These are phyloP conservation scores for Carabus problematicus DNA, from an alignment of 2,888 invertebrate genomes.

Conservation along the genomic window DNA sequence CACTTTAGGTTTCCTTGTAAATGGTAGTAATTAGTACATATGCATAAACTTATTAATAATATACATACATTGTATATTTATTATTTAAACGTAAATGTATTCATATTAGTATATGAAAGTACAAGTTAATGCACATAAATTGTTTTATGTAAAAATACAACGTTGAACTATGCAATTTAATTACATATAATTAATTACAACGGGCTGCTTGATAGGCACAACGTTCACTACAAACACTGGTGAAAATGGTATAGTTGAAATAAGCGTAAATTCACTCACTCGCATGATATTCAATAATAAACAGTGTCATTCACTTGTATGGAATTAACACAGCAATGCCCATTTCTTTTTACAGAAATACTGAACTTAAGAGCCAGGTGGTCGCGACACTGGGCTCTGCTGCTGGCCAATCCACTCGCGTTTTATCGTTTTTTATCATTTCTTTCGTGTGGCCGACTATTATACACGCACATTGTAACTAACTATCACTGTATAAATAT, in stretches of 20 bases:
- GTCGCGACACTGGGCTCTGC: slow-evolving; percentile 48
- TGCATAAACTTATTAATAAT: neutral
- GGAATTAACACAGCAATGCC: slow-evolving; percentile 44
- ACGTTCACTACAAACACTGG: slow-evolving; percentile 27
- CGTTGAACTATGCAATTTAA: slow-evolving; percentile 32
- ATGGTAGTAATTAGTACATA: neutral
- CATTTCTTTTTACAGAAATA: slow-evolving; percentile 54
- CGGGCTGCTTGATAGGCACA: slow-evolving; percentile 17
- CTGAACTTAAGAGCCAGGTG: slow-evolving; percentile 55
- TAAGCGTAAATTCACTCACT: slow-evolving; percentile 21
- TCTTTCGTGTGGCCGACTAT: slow-evolving; percentile 27
- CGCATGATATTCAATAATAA: slow-evolving; percentile 35
- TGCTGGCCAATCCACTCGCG: slow-evolving; percentile 35
- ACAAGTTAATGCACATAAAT: neutral
- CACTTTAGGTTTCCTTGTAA: no score
- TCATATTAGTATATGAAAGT: neutral
- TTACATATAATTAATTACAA: slow-evolving; percentile 38
- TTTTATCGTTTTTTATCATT: slow-evolving; percentile 40
- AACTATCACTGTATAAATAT: slow-evolving; percentile 30
- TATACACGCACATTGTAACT: slow-evolving; percentile 23
- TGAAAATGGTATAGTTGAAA: slow-evolving; percentile 22
- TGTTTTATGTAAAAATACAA: slow-evolving; percentile 19
- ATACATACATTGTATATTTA: neutral
- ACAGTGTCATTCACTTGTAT: slow-evolving; percentile 29
- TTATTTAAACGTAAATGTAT: slow-evolving; percentile 4